Conservation (phyloP, 2,888 invertebrate species). For the Nipponacmea schrenckii region DNA sequence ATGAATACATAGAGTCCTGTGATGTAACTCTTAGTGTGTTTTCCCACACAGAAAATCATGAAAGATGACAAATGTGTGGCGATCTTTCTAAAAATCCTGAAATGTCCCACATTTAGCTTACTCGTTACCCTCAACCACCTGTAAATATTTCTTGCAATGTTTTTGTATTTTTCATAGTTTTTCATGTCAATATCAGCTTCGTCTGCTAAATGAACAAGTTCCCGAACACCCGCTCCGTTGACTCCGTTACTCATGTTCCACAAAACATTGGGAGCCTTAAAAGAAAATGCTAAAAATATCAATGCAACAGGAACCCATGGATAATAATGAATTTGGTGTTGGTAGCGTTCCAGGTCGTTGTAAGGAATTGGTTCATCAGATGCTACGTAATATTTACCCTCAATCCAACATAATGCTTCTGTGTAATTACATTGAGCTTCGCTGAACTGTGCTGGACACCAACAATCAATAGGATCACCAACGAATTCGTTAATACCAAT, state of each 20-base stretch:
- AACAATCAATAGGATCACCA: constrained; percentile 9
- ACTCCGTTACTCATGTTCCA: constrained; percentile 34
- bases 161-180: too few species aligned
- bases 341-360: constrained; percentile 19
- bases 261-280: constrained; percentile 39
- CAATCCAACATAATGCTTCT: constrained; percentile 33
- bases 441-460: constrained; percentile 10
- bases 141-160: background rate
- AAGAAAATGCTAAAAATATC: constrained; percentile 36
- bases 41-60: constrained; percentile 23
- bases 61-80: constrained; percentile 4
- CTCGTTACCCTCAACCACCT: too few species aligned
- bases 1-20: constrained; percentile 24
- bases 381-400: constrained; percentile 31
- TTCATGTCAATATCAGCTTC: too few species aligned
- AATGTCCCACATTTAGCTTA: background rate
- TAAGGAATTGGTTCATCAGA: constrained; percentile 26
- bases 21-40: constrained; percentile 27
- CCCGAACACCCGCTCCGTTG: constrained; percentile 19
- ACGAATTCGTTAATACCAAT: background rate
- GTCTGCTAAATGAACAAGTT: too few species aligned
- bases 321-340: constrained; percentile 39
- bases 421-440: constrained; percentile 10
- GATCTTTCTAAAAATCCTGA: background rate
- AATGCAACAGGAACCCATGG: constrained; percentile 48